A percentile compares a stretch with the other conserved stretches of the same genome.
Evolutionary conservation across 2,888 invertebrate genomes (phyloP).

Genomic region (Aethes cnicana): DNA sequence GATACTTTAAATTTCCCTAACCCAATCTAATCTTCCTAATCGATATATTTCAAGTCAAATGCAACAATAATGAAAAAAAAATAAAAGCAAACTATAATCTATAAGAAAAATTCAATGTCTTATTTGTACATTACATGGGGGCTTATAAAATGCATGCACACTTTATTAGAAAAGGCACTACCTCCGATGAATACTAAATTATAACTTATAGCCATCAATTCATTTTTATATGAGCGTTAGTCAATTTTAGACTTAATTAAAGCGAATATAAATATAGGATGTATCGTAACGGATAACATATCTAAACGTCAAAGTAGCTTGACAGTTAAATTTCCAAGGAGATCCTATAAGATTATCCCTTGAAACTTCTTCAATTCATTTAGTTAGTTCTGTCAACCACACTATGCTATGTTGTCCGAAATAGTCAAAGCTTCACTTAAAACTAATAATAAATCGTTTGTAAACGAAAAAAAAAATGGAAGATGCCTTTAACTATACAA

Average conservation of each 20-base stretch:
- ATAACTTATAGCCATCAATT: slow-evolving; percentile 30
- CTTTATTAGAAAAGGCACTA: slow-evolving; percentile 58
- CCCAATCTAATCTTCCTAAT: too few relatives aligned
- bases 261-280: slow-evolving; percentile 29
- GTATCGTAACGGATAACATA: slow-evolving; percentile 16
- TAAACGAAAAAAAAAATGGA: slow-evolving; percentile 59
- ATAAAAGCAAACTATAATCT: slow-evolving; percentile 42
- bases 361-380: neutral
- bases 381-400: slow-evolving; percentile 2
- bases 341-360: neutral
- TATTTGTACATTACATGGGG: slow-evolving; percentile 42
- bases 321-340: slow-evolving; percentile 2
- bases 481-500: slow-evolving; percentile 54
- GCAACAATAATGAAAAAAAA: slow-evolving; percentile 36
- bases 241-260: slow-evolving; percentile 28
- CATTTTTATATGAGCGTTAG: slow-evolving; percentile 33
- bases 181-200: slow-evolving; percentile 37
- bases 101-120: slow-evolving; percentile 46
- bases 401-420: neutral
- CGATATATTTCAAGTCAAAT: neutral
- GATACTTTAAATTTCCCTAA: too few relatives aligned
- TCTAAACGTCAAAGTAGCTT: slow-evolving; percentile 13
- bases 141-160: slow-evolving; percentile 54
- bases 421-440: slow-evolving; percentile 13
- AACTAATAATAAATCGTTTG: too few relatives aligned